Evolutionary conservation across 2,888 invertebrate genomes (phyloP), one percentile per base, ranked within the genome.

Genomic region (Sminthurinus aureus): DNA sequence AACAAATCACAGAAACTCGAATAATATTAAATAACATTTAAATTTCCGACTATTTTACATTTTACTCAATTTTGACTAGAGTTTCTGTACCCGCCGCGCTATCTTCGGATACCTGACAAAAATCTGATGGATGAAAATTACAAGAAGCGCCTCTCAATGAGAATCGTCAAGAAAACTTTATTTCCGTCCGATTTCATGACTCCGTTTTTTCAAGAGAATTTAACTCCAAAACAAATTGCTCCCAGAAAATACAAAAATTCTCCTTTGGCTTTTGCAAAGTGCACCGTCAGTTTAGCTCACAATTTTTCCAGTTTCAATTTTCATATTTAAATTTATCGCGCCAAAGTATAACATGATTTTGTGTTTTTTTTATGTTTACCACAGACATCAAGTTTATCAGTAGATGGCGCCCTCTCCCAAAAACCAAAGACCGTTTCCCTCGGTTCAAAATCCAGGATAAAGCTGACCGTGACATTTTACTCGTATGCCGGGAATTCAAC

Each of bases 171-270:
- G 38, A 86, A 86, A 77, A 84, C 86, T 22, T 71, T 88, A 9
- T 87, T 87, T 74, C 88, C 86, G 9, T 85, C 86, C 9, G 88
- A 88, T 76, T 88, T 85, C 75, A 87, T 88, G 58, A 26, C 24
- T 8, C 80, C 84, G 12, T 88, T 88, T 84, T 86, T 80, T 38
- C 79, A 83, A 24, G 86, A 86, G 77, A 84, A 85, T 84, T 64
- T 83, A 51, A 75, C 77, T 13, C n/a, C n/a, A n/a, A n/a, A n/a
- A n/a, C 83, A 85, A 71, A 83, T 81, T 82, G 51, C 84, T 8
- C 69, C 79, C 15, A 64, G 38, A 51, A 22, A 24, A 50, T 69
- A 77, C 15, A 81, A 79, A 52, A 67, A 73, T 0, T n/a, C n/a
- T n/a, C n/a, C n/a, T n/a, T 82, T 85, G 75, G 52, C 69, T 0